Evolutionary conservation across 1,140 invertebrate species (phyloP).

Genomic region (Drosophila sucinea): DNA sequence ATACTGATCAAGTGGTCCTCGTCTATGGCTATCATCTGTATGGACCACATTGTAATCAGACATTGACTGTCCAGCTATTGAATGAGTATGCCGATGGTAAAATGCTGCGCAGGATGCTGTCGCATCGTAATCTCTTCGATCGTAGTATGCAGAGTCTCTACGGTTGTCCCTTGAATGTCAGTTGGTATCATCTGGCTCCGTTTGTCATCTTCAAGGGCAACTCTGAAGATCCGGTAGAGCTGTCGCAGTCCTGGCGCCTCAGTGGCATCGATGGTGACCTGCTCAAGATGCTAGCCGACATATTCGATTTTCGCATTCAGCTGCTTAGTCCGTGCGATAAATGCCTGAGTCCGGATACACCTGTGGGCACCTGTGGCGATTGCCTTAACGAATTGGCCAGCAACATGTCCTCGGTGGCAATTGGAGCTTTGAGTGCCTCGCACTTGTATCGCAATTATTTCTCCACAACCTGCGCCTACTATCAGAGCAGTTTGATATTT

Average conservation of each 20-base stretch:
- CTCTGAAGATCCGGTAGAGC: conserved; percentile 29
- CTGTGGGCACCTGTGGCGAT: conserved; percentile 13
- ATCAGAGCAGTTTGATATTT: conserved; percentile 63
- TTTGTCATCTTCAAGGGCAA: conserved; percentile 52
- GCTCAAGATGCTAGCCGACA: conserved; percentile 45
- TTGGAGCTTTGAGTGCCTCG: conserved; percentile 63
- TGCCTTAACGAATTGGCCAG: conserved; percentile 49
- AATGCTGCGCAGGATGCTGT: background rate
- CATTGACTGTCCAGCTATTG: conserved; percentile 28
- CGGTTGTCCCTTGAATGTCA: conserved; percentile 51
- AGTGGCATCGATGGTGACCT: conserved; percentile 62
- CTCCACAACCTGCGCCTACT: conserved; percentile 47
- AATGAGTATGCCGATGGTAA: conserved; percentile 34
- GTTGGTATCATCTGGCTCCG: conserved; percentile 56
- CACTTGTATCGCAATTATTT: conserved; percentile 46
- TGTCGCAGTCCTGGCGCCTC: conserved; percentile 32
- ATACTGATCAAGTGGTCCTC: conserved; percentile 20
- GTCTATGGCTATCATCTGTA: conserved; percentile 51
- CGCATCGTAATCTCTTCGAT: conserved; percentile 29
- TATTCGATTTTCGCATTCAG: conserved; percentile 49
- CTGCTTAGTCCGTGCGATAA: conserved; percentile 52
- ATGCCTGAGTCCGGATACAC: conserved; percentile 1
- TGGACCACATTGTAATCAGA: conserved; percentile 26
- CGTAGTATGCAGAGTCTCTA: conserved; percentile 35
- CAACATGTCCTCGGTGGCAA: conserved; percentile 43